These are phyloP conservation scores for Lissocephala sabroskyi DNA, from an alignment of 2,888 invertebrate genomes.

Conservation along the genomic window DNA sequence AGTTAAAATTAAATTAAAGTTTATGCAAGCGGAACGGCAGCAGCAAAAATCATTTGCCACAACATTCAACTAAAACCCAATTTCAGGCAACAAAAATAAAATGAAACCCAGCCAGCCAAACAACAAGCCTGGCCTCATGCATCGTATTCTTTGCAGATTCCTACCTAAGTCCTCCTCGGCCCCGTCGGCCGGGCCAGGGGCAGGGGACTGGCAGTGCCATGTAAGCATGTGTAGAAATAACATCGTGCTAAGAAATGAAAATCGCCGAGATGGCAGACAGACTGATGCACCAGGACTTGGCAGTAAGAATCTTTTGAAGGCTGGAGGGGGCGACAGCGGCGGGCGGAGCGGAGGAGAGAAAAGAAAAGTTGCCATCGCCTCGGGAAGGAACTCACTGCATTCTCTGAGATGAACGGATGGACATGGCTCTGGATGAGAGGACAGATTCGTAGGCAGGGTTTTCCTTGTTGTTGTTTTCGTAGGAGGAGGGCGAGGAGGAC, in stretches of 20 bases:
- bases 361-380: slow-evolving; percentile 14
- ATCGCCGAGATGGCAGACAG: no score
- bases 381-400: slow-evolving; percentile 8
- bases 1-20: slow-evolving; percentile 57
- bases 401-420: no score
- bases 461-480: no score
- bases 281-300: slow-evolving; percentile 6
- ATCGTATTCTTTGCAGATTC: no score
- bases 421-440: no score
- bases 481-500: slow-evolving; percentile 32
- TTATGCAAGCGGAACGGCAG: slow-evolving; percentile 62
- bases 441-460: no score
- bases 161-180: no score
- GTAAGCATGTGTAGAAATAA: slow-evolving; percentile 25
- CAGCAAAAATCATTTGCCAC: slow-evolving; percentile 63
- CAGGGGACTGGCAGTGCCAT: not conserved
- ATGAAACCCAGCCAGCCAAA: slow-evolving; percentile 42
- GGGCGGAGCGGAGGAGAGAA: no score
- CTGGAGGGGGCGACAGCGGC: no score
- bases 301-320: not conserved
- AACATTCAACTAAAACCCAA: slow-evolving; percentile 63
- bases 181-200: no score
- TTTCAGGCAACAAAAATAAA: slow-evolving; percentile 62
- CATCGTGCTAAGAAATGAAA: slow-evolving; percentile 12
- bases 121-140: no score